Evolutionary conservation across 92 coral and sea anemone species (phyloP), one percentile per base, ranked within the genome.

Genomic region (Phenganax stokvisi): DNA sequence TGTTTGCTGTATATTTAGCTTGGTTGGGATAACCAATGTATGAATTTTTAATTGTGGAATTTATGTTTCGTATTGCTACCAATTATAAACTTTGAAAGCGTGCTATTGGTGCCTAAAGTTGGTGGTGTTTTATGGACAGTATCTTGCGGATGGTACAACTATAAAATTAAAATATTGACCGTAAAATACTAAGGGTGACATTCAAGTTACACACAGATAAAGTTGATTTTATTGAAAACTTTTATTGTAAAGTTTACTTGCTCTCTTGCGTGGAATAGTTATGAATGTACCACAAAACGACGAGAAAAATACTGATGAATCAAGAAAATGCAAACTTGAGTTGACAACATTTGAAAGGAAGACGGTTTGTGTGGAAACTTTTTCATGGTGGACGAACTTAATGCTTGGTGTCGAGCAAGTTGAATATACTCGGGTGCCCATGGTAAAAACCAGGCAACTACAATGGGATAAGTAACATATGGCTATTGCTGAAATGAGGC

Each of bases 361-460:
- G 17, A 75, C 56, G 29, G 65, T 75, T 25, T 75, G 80, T 75
- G 64, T 75, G 62, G 80, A 75, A n/a, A 75, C 28, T 75, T 75
- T 51, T 25, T 75, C 80, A n/a, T 75, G 80, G 80, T 75, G 80
- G 80, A 75, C 80, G 7, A 75, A 56, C 30, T 55, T 75, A 65
- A 75, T 75, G 80, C 66, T 75, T 11, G 64, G n/a, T 8, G 29
- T 75, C 6, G 7, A n/a, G 9, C 80, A 75, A 75, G 77, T 30
- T 6, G 64, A 59, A 57, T 65, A 75, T 55, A 55, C 66, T 3
- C 80, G 55, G 27, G 62, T 75, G n/a, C 25, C 80, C n/a, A n/a
- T 51, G 0, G 80, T 75, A 20, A 75, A 63, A 55, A 54, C 64
- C 65, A 75, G 63, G 66, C 56, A 75, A 75, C 10, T 75, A 53